A percentile compares a stretch with the other conserved stretches of the same genome.
Evolutionary conservation across 2,888 invertebrate species (phyloP).

Genomic region (Oligia strigilis): DNA sequence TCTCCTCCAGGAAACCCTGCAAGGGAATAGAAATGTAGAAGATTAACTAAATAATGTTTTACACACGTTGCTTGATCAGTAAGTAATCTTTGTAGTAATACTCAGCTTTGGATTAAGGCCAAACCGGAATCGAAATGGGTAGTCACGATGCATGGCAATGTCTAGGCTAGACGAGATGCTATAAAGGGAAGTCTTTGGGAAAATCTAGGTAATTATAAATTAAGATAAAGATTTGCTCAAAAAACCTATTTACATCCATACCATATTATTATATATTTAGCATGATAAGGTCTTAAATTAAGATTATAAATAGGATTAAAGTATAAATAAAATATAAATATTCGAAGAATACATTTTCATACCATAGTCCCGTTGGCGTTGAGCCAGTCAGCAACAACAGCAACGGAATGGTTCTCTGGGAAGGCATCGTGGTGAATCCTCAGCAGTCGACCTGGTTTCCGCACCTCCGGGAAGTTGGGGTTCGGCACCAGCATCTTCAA

Average conservation of each 20-base stretch:
- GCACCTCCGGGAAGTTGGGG: constrained; percentile 94
- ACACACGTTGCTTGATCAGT: not conserved
- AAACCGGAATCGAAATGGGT: not conserved
- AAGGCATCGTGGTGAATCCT: constrained; percentile 90
- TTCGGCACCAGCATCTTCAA: constrained; percentile 94
- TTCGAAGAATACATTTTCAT: constrained; percentile 31
- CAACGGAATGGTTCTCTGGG: constrained; percentile 91
- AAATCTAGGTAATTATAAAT: too few species aligned
- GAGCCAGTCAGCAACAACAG: constrained; percentile 92
- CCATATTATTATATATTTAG: too few species aligned
- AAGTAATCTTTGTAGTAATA: not conserved
- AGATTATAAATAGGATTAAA: not conserved
- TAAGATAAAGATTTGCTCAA: too few species aligned
- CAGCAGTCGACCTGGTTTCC: constrained; percentile 91
- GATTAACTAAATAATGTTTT: not conserved
- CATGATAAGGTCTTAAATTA: too few species aligned
- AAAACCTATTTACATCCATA: not conserved
- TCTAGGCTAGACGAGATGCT: not conserved
- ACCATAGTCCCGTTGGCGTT: constrained; percentile 89
- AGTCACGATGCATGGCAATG: not conserved
- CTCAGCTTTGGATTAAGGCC: not conserved
- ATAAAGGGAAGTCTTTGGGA: not conserved
- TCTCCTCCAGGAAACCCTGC: constrained; percentile 92
- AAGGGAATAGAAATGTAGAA: constrained; percentile 10
- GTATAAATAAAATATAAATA: not conserved